phyloP scores from a whole-genome alignment of 2,113 vertebrate genomes.

The Blennius ocellaris region DNA sequence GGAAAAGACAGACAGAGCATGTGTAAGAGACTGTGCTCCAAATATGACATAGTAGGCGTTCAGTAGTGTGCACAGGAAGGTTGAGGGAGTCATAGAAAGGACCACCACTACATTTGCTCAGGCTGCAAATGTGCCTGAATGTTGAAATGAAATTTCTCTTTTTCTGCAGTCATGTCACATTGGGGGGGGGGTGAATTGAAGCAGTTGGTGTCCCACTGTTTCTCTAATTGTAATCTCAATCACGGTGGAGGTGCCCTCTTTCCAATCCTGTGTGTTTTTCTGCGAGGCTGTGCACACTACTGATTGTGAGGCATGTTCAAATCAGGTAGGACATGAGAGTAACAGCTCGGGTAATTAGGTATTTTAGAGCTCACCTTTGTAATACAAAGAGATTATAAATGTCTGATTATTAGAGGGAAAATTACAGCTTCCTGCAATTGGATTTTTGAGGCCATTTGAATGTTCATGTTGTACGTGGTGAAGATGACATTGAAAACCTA shows the following conservation, averaged over 20 bases:
- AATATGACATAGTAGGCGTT: not conserved
- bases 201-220: not conserved
- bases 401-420: too few species aligned
- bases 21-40: constrained; percentile 10
- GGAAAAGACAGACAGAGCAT: not conserved
- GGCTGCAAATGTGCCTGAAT: not conserved
- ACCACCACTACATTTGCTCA: not conserved
- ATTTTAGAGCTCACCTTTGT: not conserved
- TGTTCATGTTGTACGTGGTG: too few species aligned
- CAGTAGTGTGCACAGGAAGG: constrained; percentile 44
- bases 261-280: not conserved
- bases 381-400: not conserved
- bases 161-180: too few species aligned
- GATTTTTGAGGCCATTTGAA: too few species aligned
- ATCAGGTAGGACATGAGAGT: constrained; percentile 65
- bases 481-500: too few species aligned
- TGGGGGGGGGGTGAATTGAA: not conserved
- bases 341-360: constrained; percentile 25
- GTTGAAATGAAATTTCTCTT: not conserved
- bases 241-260: not conserved
- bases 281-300: constrained; percentile 51
- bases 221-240: not conserved
- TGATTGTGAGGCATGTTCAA: constrained; percentile 20
- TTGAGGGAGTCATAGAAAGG: not conserved
- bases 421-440: too few species aligned